Base-by-base conservation (phyloP, 1,140 invertebrate species). In the Drosophila pseudoobscura region DNA sequence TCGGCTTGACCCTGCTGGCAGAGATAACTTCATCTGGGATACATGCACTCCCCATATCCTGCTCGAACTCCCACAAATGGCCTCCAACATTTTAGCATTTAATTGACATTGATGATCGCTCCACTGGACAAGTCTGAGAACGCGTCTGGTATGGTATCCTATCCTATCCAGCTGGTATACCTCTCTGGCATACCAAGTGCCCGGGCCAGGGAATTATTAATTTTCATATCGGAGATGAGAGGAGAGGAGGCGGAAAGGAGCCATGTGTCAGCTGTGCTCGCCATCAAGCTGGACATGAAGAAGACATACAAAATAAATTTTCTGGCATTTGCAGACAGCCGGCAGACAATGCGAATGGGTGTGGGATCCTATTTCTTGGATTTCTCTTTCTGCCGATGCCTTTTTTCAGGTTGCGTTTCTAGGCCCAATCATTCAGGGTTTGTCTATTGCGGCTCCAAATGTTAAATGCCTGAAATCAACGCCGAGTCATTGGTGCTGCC, bases 51-150 rank as follows among this genome's bases (percentile, higher is more conserved):
- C 60, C 59, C 47, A 46, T 35, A 77, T 78, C 61, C 82, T 73
- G 71, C 51, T 80, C 41, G 56, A 62, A 78, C 82, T 66, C 82
- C 77, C 82, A 64, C 68, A 73, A 75, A 44, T 76, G 65, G 78
- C 73, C 78, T 73, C 62, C 43, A 78, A 69, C 74, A 73, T 60
- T 71, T 87, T 75, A 87, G 77, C 80, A 85, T 85, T 85, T 85
- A 85, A 85, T 80, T 87, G 80, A 85, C 80, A 82, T 87, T 85
- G 80, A 85, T 85, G 80, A 78, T 85, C 80, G 82, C 55, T 54
- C 60, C 76, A 63, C 15, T 65, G 80, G 80, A 83, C 80, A 83
- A 79, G 46, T 71, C 74, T 75, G 82, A 78, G 78, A 85, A 85
- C 69, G 49, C 15, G 69, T 54, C 60, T 53, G 72, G 56, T 76